Base-by-base conservation (phyloP, 53 echinoderm and acorn worm species). In the Holothuria scabra region DNA sequence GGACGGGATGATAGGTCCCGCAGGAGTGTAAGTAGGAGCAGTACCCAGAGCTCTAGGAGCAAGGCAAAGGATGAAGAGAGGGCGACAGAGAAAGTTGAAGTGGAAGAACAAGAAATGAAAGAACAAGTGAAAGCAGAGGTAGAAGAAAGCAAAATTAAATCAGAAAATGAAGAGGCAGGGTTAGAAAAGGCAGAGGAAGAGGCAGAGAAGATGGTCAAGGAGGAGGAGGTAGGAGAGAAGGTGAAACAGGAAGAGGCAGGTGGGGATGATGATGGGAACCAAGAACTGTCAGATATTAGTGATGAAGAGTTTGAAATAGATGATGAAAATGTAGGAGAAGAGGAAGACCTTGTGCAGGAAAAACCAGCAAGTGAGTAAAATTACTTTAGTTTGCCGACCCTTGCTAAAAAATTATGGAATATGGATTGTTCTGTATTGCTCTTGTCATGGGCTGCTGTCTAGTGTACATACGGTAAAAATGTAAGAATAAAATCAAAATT, bases 211-310 rank as follows among this genome's bases (percentile, higher is more conserved):
- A 32, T 58, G 29, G 63, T 28, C 35, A 81, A 85, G 69, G 83
- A 11, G 14, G 24, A 28, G 68, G 70, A 56, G 38, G 32, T 37
- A 37, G 38, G 22, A 46, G 56, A 70, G 80, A 60, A 22, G 61
- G 67, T 12, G 20, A 55, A 22, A 81, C 66, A 58, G 80, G 85
- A 75, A 38, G 56, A 49, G 46, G 48, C 25, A 59, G 81, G 8
- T 49, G 30, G 59, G 34, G 76, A 86, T 22, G 88, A 93, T 46
- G 86, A 84, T 10, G 76, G 81, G 70, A 84, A 90, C 66, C 92
- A 72, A 28, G 88, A 90, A 30, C 93, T 91, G 12, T 91, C 91
- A 52, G 93, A 91, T 57, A 91, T 96, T 84, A 96, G 96, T 59
- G 96, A 96, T 80, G 96, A 85, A 8, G 88, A 88, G 46, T 78